phyloP scores from a whole-genome alignment of 2,888 invertebrate species.

The Eurytoma californica region DNA sequence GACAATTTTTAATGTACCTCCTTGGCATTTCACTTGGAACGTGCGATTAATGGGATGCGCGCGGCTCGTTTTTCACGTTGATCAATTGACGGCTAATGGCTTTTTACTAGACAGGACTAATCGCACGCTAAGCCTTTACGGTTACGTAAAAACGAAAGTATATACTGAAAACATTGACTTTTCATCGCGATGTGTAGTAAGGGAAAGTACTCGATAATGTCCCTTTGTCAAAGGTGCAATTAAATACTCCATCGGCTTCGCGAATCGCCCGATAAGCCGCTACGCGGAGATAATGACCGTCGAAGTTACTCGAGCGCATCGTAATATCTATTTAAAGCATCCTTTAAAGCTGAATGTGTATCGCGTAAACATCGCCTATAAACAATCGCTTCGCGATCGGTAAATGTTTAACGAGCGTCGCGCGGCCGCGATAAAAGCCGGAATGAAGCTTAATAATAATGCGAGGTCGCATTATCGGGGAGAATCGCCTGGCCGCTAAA shows the following conservation, averaged over 20 bases:
- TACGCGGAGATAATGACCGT: background rate
- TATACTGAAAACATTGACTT: too few species aligned
- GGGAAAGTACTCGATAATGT: background rate
- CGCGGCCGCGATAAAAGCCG: constrained; percentile 28
- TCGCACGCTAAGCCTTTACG: too few species aligned
- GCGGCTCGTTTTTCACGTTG: too few species aligned
- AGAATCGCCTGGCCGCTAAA: background rate
- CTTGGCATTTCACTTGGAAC: background rate
- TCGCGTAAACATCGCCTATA: constrained; percentile 15
- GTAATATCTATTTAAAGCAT: constrained; percentile 13
- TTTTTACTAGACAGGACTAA: too few species aligned
- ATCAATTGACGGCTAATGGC: too few species aligned
- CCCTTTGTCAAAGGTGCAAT: background rate
- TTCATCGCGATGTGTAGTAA: too few species aligned
- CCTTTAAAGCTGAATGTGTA: constrained; percentile 17
- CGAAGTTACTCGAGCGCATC: constrained; percentile 2
- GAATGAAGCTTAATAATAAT: constrained; percentile 15
- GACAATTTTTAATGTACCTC: constrained; percentile 3
- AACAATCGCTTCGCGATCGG: constrained; percentile 33
- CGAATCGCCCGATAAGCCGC: background rate
- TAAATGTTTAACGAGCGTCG: constrained; percentile 35
- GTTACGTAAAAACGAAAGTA: too few species aligned
- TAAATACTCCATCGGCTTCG: constrained; percentile 11
- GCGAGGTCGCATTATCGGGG: background rate
- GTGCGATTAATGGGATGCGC: background rate